Conservation (phyloP, 2,113 vertebrate genomes). For the Misgurnus anguillicaudatus region DNA sequence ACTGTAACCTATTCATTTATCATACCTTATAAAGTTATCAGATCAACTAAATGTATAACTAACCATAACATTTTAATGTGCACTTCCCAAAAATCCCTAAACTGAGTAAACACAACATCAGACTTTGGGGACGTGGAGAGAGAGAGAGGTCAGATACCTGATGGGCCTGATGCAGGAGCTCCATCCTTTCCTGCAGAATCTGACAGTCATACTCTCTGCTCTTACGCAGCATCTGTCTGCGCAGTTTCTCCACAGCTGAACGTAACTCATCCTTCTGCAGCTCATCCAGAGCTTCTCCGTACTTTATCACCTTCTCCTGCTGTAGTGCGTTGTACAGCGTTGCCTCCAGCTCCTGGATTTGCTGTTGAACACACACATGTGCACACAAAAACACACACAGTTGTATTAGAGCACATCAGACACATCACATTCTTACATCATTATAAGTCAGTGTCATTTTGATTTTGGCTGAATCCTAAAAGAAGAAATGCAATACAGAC, state of each 20-base stretch:
- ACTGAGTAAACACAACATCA: no score
- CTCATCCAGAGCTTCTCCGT: conserved; percentile 91
- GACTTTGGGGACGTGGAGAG: no score
- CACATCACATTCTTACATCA: no score
- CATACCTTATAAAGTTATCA: no score
- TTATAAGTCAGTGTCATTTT: no score
- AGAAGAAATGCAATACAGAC: no score
- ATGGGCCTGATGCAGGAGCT: conserved; percentile 95
- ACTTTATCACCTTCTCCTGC: conserved; percentile 97
- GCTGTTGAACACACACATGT: conserved; percentile 71
- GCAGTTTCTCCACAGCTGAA: conserved; percentile 90
- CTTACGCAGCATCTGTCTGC: conserved; percentile 96
- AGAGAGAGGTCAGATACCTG: conserved; percentile 75
- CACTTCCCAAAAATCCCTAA: no score
- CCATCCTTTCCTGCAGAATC: conserved; percentile 97
- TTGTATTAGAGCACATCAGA: no score
- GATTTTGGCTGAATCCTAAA: no score
- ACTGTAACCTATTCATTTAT: no score
- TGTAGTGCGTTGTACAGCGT: conserved; percentile 98
- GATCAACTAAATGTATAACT: no score
- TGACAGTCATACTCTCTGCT: conserved; percentile 98
- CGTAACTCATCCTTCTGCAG: conserved; percentile 93
- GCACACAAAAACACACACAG: conserved; percentile 21
- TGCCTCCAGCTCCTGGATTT: conserved; percentile 98
- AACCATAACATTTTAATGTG: no score